A percentile compares a stretch with the other conserved stretches of the same genome.
Evolutionary conservation across 2,113 vertebrate species (phyloP).

Genomic region (Gambusia holbrooki): DNA sequence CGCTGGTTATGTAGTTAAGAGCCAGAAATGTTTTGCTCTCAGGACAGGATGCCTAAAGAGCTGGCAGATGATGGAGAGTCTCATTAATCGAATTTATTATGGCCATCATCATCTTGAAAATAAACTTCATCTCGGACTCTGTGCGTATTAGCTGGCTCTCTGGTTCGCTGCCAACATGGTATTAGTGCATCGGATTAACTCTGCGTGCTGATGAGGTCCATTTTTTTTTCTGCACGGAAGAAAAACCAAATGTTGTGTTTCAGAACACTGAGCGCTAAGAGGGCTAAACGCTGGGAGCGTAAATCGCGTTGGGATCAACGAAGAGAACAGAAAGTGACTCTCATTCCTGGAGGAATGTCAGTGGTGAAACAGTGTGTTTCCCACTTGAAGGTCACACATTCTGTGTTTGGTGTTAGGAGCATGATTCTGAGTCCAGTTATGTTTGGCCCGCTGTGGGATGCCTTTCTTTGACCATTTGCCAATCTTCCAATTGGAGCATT

Average conservation of each 20-base stretch:
- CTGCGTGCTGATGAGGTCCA: conserved; percentile 47
- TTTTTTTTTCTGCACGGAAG: conserved; percentile 30
- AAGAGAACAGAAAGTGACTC: neutral
- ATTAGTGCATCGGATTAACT: conserved; percentile 27
- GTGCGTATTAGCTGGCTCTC: conserved; percentile 22
- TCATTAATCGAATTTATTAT: conserved; percentile 61
- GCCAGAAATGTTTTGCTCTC: conserved; percentile 27
- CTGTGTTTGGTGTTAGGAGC: neutral
- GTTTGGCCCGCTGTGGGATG: neutral
- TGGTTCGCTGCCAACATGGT: conserved; percentile 40
- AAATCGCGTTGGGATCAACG: conserved; percentile 5
- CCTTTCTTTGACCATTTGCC: neutral
- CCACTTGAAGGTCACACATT: neutral
- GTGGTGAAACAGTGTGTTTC: neutral
- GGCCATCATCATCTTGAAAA: conserved; percentile 40
- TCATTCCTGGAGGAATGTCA: neutral
- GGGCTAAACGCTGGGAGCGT: neutral
- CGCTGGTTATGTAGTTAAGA: neutral
- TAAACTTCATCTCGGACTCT: conserved; percentile 36
- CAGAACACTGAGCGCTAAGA: conserved; percentile 10
- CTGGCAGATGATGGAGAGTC: conserved; percentile 49
- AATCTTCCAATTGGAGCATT: conserved; percentile 21
- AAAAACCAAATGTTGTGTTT: conserved; percentile 43
- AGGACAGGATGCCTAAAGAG: conserved; percentile 9
- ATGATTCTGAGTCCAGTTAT: neutral